Conservation (phyloP, 2,888 invertebrate species). For the Ligdia adustata region DNA sequence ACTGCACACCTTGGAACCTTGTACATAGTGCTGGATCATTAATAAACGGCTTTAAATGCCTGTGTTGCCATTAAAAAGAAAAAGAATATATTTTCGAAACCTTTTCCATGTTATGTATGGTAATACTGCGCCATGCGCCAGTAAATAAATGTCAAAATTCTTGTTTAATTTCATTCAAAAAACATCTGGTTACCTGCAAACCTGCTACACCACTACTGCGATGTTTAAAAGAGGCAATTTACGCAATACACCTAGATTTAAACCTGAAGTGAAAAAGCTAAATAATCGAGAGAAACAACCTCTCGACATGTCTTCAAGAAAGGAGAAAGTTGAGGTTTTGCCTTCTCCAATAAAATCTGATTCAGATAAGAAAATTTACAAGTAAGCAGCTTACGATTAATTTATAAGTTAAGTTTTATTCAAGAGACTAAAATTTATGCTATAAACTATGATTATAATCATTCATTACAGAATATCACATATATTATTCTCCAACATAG, state of each 20-base stretch:
- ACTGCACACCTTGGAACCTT: no score
- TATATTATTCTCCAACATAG: no score
- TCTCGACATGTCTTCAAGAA: slow-evolving; percentile 49
- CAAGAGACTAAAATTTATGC: no score
- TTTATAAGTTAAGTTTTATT: not conserved
- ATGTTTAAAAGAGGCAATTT: slow-evolving; percentile 75
- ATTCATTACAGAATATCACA: no score
- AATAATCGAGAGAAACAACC: slow-evolving; percentile 50
- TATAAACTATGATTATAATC: no score
- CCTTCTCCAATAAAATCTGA: slow-evolving; percentile 87
- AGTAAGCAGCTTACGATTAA: slow-evolving; percentile 67
- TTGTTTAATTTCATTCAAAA: slow-evolving; percentile 73
- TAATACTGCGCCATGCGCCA: slow-evolving; percentile 45
- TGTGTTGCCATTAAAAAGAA: no score
- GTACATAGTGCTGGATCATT: no score
- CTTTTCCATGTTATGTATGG: no score
- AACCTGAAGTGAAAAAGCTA: slow-evolving; percentile 65
- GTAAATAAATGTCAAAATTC: slow-evolving; percentile 80
- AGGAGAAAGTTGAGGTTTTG: slow-evolving; percentile 75
- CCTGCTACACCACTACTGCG: slow-evolving; percentile 47
- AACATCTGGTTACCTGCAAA: slow-evolving; percentile 60
- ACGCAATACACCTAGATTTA: slow-evolving; percentile 69
- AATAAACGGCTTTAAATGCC: no score
- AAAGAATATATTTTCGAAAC: no score
- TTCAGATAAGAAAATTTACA: slow-evolving; percentile 91